A percentile compares a stretch with the other conserved stretches of the same genome.
These are phyloP conservation scores for Phaetusa simplex DNA, from an alignment of 2,113 vertebrate species.

Conservation along the genomic window DNA sequence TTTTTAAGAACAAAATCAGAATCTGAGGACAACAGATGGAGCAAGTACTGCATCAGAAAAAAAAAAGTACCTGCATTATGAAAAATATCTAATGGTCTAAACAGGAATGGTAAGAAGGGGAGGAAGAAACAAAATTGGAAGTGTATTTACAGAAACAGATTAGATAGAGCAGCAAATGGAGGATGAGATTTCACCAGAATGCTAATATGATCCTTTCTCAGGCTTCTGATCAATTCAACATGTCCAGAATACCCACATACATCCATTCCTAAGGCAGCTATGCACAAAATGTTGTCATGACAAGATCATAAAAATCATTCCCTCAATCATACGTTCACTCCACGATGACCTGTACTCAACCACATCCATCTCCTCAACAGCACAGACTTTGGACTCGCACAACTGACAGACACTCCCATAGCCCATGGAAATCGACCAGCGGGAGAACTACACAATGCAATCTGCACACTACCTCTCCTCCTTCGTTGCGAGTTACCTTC, in stretches of 20 bases:
- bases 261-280: not conserved
- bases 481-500: constrained; percentile 26
- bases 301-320: not conserved
- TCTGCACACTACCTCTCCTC: constrained; percentile 40
- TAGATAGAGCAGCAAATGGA: not conserved
- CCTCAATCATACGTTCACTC: constrained; percentile 25
- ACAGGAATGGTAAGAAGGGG: not conserved
- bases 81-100: not conserved
- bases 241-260: not conserved
- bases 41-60: not conserved
- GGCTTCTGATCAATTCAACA: not conserved
- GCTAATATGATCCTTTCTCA: not conserved
- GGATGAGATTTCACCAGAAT: not conserved
- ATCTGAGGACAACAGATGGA: not conserved
- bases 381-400: constrained; percentile 17
- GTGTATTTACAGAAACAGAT: not conserved
- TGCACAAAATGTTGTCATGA: not conserved
- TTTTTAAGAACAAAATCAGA: constrained; percentile 22
- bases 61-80: not conserved
- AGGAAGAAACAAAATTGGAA: not conserved
- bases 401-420: not conserved
- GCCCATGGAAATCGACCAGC: not conserved
- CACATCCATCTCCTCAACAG: constrained; percentile 32
- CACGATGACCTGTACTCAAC: not conserved
- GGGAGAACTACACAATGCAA: not conserved